These are phyloP conservation scores for Microplitis deprimator DNA, from an alignment of 2,888 invertebrate species.

Conservation along the genomic window DNA sequence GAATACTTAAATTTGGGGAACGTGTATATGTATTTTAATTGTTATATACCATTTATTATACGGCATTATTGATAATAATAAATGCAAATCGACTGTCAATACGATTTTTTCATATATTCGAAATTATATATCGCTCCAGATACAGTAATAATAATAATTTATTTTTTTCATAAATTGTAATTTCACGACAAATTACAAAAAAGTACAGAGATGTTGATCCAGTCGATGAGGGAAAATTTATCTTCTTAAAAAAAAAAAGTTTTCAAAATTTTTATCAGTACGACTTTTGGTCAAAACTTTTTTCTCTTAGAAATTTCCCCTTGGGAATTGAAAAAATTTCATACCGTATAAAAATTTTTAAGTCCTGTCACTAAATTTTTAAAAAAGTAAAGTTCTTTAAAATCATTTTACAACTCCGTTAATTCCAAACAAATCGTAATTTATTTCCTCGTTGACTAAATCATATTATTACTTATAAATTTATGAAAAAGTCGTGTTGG, in stretches of 20 bases:
- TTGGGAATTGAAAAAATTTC: too few relatives aligned
- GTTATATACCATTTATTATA: constrained; percentile 50
- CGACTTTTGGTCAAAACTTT: too few relatives aligned
- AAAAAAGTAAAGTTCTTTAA: too few relatives aligned
- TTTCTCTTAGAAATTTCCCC: too few relatives aligned
- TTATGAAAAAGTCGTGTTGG: constrained; percentile 14
- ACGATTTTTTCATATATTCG: constrained; percentile 44
- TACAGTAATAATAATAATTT: constrained; percentile 4
- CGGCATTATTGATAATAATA: constrained; percentile 51
- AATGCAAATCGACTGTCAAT: constrained; percentile 41
- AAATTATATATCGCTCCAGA: constrained; percentile 18
- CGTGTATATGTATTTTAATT: constrained; percentile 56
- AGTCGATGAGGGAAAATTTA: neutral
- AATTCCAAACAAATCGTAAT: too few relatives aligned
- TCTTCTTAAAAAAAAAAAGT: too few relatives aligned
- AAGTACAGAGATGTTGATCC: neutral
- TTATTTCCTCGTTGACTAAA: too few relatives aligned
- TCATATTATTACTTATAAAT: too few relatives aligned
- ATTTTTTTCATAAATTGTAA: too few relatives aligned
- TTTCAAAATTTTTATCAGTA: neutral
- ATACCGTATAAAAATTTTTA: too few relatives aligned
- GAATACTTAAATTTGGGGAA: constrained; percentile 8
- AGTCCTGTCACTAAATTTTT: too few relatives aligned
- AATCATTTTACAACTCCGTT: too few relatives aligned
- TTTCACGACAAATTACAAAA: neutral